These are phyloP conservation scores for Holacanthella duospinosa DNA, from an alignment of 2,888 invertebrate species.

Conservation along the genomic window DNA sequence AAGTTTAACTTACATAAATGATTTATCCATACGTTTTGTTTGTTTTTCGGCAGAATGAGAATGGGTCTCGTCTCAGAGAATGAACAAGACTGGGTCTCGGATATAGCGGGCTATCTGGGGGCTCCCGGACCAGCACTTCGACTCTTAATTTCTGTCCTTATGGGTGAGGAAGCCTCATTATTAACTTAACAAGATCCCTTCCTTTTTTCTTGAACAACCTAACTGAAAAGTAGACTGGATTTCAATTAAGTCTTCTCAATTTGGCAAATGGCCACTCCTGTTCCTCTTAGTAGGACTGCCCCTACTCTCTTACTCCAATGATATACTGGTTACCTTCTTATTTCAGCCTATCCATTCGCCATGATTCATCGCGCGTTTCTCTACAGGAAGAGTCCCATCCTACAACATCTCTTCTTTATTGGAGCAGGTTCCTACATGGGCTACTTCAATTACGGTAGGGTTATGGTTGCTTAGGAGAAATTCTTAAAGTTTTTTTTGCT, in stretches of 20 bases:
- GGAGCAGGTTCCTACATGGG: constrained; percentile 61
- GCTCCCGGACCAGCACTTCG: constrained; percentile 56
- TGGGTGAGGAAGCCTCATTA: constrained; percentile 44
- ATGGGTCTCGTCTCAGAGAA: background rate
- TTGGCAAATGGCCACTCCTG: too few species aligned
- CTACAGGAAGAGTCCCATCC: constrained; percentile 47
- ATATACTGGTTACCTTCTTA: background rate
- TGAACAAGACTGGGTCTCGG: constrained; percentile 31
- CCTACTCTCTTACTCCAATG: too few species aligned
- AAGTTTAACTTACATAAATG: too few species aligned
- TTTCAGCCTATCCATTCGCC: constrained; percentile 64
- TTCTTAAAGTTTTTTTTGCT: background rate
- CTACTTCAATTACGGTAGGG: constrained; percentile 72
- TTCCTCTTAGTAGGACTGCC: too few species aligned
- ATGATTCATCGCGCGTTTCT: constrained; percentile 52
- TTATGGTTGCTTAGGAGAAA: background rate
- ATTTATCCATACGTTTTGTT: too few species aligned
- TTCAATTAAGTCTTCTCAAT: too few species aligned
- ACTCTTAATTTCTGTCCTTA: constrained; percentile 53
- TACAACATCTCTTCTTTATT: constrained; percentile 66
- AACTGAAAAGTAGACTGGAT: background rate
- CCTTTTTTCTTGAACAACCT: too few species aligned
- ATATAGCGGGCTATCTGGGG: constrained; percentile 47
- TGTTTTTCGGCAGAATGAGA: too few species aligned
- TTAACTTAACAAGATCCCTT: background rate